Conservation (phyloP, 2,888 invertebrate genomes). For the Plusia festucae region DNA sequence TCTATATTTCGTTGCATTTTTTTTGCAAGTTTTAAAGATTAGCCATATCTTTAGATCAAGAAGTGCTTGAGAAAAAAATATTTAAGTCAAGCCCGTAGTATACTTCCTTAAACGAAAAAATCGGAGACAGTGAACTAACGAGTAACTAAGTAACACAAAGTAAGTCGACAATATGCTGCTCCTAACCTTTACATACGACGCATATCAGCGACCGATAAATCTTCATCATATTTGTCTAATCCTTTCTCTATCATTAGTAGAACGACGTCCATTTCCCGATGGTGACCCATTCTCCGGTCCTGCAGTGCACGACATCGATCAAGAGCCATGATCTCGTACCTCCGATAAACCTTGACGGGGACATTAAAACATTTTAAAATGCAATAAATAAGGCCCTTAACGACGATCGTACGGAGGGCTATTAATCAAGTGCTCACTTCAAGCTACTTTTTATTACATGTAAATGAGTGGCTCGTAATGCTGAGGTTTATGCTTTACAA, state of each 20-base stretch:
- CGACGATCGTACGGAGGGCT: constrained; percentile 76
- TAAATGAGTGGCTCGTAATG: constrained; percentile 76
- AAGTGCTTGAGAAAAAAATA: no score
- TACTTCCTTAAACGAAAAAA: no score
- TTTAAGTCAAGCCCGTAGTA: no score
- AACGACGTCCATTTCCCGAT: not conserved
- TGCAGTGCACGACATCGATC: constrained; percentile 58
- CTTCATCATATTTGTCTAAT: constrained; percentile 1
- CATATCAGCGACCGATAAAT: not conserved
- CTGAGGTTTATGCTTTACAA: constrained; percentile 60
- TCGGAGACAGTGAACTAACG: not conserved
- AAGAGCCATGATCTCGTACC: constrained; percentile 52
- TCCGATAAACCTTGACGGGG: constrained; percentile 57
- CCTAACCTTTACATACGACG: not conserved
- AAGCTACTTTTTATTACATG: constrained; percentile 86
- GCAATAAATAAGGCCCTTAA: constrained; percentile 86
- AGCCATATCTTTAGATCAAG: no score
- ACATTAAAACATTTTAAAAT: constrained; percentile 88
- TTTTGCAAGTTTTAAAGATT: no score
- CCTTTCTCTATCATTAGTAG: not conserved
- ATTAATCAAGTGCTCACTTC: constrained; percentile 84
- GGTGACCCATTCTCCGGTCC: constrained; percentile 26
- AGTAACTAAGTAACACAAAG: not conserved
- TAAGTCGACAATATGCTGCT: not conserved
- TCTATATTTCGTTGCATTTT: no score